Conservation (phyloP, 2,113 vertebrate genomes). For the Alosa alosa region DNA sequence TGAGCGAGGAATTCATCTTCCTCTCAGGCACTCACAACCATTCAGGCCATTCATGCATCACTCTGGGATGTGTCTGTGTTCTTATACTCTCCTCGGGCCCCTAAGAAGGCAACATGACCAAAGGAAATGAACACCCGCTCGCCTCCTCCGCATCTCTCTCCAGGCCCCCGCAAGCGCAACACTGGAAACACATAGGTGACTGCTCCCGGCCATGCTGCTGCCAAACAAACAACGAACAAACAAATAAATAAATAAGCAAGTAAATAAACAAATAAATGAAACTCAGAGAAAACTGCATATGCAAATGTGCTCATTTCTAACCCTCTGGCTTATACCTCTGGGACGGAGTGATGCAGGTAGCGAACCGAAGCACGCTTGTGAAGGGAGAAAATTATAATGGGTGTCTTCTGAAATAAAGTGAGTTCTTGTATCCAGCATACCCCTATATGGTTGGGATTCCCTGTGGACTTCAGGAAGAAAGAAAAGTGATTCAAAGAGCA, state of each 20-base stretch:
- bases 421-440: neutral
- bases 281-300: neutral
- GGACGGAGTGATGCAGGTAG: neutral
- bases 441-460: neutral
- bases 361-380: neutral
- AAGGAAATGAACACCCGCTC: neutral
- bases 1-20: neutral
- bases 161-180: neutral
- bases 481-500: neutral
- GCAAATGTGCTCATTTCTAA: constrained; percentile 7
- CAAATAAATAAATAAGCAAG: neutral
- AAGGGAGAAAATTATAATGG: neutral
- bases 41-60: neutral
- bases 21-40: neutral
- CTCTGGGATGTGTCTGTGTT: neutral
- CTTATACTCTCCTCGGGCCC: neutral
- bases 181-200: neutral
- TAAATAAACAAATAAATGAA: neutral
- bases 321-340: neutral
- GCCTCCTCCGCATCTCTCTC: no score
- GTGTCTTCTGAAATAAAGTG: neutral
- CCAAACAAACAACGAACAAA: neutral
- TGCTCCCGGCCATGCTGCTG: neutral
- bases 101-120: neutral
- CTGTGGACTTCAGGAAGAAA: neutral